Percentiles rank a stretch among this genome's conserved stretches.
These are phyloP conservation scores for Smutsia gigantea DNA, from an alignment of 2,797 vertebrate genomes.

Conservation along the genomic window DNA sequence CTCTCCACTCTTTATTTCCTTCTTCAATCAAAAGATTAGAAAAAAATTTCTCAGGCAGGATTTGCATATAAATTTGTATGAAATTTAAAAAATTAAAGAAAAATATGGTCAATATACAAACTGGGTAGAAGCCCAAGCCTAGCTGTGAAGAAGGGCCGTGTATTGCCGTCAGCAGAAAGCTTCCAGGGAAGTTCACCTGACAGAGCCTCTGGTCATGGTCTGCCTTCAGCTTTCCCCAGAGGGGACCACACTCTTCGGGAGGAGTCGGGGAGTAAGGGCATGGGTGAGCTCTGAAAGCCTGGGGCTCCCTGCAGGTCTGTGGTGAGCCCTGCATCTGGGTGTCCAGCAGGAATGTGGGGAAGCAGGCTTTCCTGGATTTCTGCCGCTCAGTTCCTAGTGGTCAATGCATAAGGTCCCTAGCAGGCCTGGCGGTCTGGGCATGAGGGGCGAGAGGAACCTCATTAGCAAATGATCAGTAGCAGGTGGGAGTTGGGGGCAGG, in stretches of 20 bases:
- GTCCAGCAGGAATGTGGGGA: background rate
- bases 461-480: background rate
- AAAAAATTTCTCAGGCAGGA: background rate
- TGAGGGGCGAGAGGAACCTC: background rate
- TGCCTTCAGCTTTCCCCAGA: background rate
- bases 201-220: background rate
- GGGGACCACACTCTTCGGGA: background rate
- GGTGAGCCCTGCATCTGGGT: background rate
- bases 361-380: background rate
- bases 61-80: background rate
- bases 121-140: background rate
- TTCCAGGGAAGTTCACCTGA: too few relatives aligned
- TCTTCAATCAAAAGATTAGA: background rate
- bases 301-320: background rate
- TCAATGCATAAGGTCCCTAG: background rate
- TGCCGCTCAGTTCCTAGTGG: background rate
- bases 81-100: background rate
- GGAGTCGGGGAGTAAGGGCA: rapidly evolving
- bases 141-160: too few relatives aligned
- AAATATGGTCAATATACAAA: background rate
- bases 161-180: background rate
- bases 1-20: background rate
- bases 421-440: background rate
- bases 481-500: background rate
- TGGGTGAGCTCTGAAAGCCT: background rate